Conservation (phyloP, 2,113 vertebrate genomes). For the Asarcornis scutulata region DNA sequence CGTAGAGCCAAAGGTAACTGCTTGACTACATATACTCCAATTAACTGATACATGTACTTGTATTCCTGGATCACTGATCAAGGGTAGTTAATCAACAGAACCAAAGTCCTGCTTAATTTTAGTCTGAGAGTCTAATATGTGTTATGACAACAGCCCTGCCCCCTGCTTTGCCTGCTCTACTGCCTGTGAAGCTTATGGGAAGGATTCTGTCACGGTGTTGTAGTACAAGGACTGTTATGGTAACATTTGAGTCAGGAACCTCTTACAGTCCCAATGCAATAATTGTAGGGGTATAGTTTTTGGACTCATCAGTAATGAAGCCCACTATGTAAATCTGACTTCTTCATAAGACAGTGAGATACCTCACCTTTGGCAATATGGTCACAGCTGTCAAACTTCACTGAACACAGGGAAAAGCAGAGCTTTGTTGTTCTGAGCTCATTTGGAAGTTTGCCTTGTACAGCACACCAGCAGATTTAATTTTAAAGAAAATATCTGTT, state of each 20-base stretch:
- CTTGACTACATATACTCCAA: slow-evolving; percentile 41
- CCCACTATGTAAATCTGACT: background rate
- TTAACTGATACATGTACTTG: slow-evolving; percentile 34
- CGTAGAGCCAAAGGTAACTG: background rate
- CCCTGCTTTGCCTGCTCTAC: background rate
- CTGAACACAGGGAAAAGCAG: accelerated
- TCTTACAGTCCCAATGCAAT: background rate
- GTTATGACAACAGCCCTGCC: background rate
- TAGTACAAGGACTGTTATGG: background rate
- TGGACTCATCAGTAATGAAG: background rate
- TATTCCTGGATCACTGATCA: slow-evolving; percentile 39
- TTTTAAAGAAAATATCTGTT: background rate
- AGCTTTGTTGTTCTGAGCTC: background rate
- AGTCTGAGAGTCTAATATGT: background rate
- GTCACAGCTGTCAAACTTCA: background rate
- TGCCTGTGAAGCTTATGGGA: background rate
- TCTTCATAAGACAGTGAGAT: background rate
- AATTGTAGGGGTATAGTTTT: background rate
- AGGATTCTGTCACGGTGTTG: accelerated
- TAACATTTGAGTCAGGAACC: background rate
- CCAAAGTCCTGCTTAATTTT: background rate
- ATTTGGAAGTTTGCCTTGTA: background rate
- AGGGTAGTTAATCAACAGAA: background rate
- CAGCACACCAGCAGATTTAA: background rate
- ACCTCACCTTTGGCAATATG: background rate